A percentile compares a stretch with the other conserved stretches of the same genome.
These are phyloP conservation scores for Dione juno DNA, from an alignment of 2,888 invertebrate genomes.

Conservation along the genomic window DNA sequence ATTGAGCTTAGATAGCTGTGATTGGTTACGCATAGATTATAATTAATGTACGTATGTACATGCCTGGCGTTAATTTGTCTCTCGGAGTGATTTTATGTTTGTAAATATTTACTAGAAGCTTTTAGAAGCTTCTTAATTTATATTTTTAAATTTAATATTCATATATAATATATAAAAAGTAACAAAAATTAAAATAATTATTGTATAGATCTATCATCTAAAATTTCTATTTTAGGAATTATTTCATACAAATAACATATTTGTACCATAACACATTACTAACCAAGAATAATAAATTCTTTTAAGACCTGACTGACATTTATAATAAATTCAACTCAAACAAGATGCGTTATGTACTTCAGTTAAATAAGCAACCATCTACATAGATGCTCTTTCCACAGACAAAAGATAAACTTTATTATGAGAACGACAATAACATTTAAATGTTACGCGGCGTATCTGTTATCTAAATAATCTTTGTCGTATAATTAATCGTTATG, in stretches of 20 bases:
- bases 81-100: slow-evolving; percentile 19
- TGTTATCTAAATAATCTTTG: slow-evolving; percentile 58
- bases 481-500: slow-evolving; percentile 65
- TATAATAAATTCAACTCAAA: slow-evolving; percentile 40
- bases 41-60: neutral
- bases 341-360: slow-evolving; percentile 41
- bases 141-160: too few species aligned
- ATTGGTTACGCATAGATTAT: slow-evolving; percentile 56
- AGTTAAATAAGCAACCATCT: slow-evolving; percentile 44
- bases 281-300: neutral
- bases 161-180: too few species aligned
- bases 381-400: slow-evolving; percentile 50
- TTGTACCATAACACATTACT: too few species aligned
- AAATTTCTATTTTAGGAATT: too few species aligned
- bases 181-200: too few species aligned
- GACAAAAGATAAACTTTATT: slow-evolving; percentile 48
- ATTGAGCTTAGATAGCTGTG: slow-evolving; percentile 58
- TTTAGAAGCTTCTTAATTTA: too few species aligned
- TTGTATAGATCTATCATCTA: too few species aligned
- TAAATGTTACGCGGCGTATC: slow-evolving; percentile 51
- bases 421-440: slow-evolving; percentile 49
- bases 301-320: neutral
- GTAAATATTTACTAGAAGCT: neutral
- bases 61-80: slow-evolving; percentile 27
- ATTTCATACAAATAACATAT: too few species aligned